These are phyloP conservation scores for Yponomeuta plumbellus DNA, from an alignment of 2,888 invertebrate species.

Conservation along the genomic window DNA sequence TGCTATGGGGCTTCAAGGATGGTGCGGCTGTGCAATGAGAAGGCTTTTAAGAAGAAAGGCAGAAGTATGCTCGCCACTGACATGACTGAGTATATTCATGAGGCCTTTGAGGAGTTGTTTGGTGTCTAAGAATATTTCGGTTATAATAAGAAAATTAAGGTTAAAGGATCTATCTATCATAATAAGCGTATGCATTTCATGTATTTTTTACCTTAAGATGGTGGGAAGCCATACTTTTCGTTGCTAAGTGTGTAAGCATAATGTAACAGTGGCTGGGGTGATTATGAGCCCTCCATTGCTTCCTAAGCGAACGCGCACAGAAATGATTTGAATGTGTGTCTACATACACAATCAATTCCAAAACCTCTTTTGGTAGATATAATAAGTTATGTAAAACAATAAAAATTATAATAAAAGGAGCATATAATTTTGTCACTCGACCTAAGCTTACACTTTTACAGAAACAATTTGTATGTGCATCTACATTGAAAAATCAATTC, in stretches of 20 bases:
- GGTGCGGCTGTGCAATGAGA: constrained; percentile 86
- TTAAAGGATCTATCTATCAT: neutral
- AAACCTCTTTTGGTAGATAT: neutral
- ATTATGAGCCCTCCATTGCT: no score
- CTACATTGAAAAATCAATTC: no score
- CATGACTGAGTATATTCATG: constrained; percentile 89
- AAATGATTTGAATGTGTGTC: no score
- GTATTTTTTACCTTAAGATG: neutral
- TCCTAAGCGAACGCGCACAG: no score
- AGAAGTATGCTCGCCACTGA: constrained; percentile 92
- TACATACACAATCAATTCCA: no score
- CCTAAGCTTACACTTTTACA: no score
- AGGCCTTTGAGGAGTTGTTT: constrained; percentile 78
- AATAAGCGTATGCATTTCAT: neutral
- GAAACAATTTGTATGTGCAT: no score
- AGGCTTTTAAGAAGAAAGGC: constrained; percentile 85
- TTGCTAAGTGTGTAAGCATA: no score
- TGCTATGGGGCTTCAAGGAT: constrained; percentile 89
- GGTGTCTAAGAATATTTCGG: constrained; percentile 32
- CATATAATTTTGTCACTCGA: neutral
- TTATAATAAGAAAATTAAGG: constrained; percentile 1
- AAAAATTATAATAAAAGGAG: constrained; percentile 6
- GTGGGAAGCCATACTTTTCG: no score
- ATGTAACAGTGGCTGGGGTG: no score
- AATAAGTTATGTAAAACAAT: constrained; percentile 12